Conservation (phyloP, 2,113 vertebrate species). For the Lepisosteus osseus region DNA sequence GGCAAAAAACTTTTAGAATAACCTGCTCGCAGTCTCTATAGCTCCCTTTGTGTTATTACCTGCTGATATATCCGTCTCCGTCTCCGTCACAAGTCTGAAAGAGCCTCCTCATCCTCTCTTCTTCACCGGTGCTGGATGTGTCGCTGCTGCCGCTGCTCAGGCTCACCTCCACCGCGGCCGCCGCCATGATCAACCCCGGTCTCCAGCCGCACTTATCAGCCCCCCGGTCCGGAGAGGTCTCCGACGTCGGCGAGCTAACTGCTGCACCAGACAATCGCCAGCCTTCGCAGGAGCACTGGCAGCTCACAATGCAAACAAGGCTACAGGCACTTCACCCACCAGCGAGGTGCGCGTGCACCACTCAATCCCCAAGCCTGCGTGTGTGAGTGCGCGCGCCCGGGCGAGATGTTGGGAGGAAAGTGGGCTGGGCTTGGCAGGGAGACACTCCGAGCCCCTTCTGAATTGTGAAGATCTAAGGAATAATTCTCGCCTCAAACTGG, state of each 20-base stretch:
- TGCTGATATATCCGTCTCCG: conserved; percentile 72
- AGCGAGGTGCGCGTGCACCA: neutral
- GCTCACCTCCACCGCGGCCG: conserved; percentile 45
- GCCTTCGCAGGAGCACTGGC: neutral
- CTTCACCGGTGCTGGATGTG: conserved; percentile 73
- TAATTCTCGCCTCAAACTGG: too few relatives aligned
- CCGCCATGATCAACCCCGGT: conserved; percentile 61
- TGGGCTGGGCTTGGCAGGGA: too few relatives aligned
- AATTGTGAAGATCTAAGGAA: too few relatives aligned
- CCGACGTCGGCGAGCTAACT: neutral
- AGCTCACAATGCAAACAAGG: neutral
- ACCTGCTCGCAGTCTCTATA: too few relatives aligned
- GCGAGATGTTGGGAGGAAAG: too few relatives aligned
- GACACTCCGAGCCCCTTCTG: too few relatives aligned
- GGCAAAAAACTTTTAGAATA: too few relatives aligned
- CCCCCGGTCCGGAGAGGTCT: neutral
- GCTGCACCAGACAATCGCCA: conserved; percentile 1
- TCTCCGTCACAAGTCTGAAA: conserved; percentile 78
- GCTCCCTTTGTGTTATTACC: conserved; percentile 46
- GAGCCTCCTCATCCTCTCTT: conserved; percentile 70
- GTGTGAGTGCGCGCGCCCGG: neutral
- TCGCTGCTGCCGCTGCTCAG: conserved; percentile 61
- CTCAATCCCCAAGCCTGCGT: neutral
- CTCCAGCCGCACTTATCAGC: conserved; percentile 11
- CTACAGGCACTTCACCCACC: neutral